Percentiles rank a stretch among this genome's conserved stretches.
Conservation (phyloP, 2,113 vertebrate species). For the Otis tarda region DNA sequence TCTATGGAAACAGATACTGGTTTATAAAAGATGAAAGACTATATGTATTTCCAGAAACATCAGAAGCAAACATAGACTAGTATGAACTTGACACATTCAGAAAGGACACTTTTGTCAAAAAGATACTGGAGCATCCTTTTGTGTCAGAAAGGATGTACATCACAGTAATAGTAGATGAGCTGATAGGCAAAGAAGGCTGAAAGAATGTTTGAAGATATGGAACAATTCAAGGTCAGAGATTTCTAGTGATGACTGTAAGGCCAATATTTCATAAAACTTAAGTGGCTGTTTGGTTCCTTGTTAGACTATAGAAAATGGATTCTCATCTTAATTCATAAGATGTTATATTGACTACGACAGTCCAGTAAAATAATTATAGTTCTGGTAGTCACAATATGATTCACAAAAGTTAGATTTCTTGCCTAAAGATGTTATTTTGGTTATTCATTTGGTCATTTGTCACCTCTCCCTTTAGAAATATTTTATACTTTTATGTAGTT, state of each 20-base stretch:
- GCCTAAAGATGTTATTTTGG: fast-evolving
- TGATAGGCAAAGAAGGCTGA: not conserved
- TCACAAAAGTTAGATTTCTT: not conserved
- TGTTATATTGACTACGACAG: not conserved
- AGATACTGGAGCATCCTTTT: not conserved
- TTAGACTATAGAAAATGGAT: not conserved
- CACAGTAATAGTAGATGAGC: not conserved
- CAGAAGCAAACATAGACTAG: not conserved
- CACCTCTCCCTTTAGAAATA: not conserved
- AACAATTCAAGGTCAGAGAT: not conserved
- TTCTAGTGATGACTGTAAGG: not conserved
- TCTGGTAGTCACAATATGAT: not conserved
- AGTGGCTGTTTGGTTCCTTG: not conserved
- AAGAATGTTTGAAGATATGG: not conserved
- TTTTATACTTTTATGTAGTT: not conserved
- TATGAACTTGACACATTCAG: not conserved
- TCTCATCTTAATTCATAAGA: not conserved
- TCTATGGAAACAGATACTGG: not conserved
- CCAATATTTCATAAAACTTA: not conserved
- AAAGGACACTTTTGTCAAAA: not conserved
- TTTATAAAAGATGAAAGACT: not conserved
- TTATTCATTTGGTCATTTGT: not conserved
- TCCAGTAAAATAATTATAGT: not conserved
- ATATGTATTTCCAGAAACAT: not conserved
- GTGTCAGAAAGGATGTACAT: not conserved